These are phyloP conservation scores for Taenioides sp. DNA, from an alignment of 2,797 vertebrate species.

Conservation along the genomic window DNA sequence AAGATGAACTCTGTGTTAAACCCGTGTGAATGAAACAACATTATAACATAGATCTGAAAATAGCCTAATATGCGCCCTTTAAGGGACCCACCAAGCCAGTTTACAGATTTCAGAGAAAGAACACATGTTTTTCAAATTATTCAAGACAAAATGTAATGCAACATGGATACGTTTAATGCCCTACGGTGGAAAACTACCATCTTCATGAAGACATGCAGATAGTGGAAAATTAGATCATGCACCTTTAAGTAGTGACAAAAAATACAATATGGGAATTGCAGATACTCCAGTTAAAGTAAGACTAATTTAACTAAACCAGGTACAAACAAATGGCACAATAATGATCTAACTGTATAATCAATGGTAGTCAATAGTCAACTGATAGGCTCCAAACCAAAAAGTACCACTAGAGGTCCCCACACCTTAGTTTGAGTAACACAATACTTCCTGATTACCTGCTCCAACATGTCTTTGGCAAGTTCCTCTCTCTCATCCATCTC, in stretches of 20 bases:
- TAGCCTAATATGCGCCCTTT: too few species aligned
- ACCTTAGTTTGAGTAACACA: background rate
- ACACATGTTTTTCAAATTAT: too few species aligned
- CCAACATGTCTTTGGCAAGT: conserved; percentile 95
- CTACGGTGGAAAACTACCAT: too few species aligned
- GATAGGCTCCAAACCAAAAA: background rate
- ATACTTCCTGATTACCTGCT: conserved; percentile 81
- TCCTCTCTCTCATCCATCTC: conserved; percentile 98
- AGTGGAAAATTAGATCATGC: too few species aligned
- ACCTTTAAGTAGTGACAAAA: background rate
- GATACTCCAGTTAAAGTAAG: background rate
- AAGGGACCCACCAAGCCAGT: too few species aligned
- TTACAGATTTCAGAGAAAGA: too few species aligned
- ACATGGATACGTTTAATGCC: too few species aligned
- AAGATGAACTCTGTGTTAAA: too few species aligned
- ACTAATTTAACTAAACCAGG: background rate
- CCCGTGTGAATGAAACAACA: too few species aligned
- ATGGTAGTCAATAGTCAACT: background rate
- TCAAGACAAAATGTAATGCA: too few species aligned
- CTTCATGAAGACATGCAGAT: too few species aligned
- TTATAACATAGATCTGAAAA: too few species aligned
- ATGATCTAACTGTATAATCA: background rate
- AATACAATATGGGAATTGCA: background rate
- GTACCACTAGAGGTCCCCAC: background rate
- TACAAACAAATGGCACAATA: background rate